phyloP scores from a whole-genome alignment of 37 sponge, comb jelly and placozoan species.

The Ianthella basta region DNA sequence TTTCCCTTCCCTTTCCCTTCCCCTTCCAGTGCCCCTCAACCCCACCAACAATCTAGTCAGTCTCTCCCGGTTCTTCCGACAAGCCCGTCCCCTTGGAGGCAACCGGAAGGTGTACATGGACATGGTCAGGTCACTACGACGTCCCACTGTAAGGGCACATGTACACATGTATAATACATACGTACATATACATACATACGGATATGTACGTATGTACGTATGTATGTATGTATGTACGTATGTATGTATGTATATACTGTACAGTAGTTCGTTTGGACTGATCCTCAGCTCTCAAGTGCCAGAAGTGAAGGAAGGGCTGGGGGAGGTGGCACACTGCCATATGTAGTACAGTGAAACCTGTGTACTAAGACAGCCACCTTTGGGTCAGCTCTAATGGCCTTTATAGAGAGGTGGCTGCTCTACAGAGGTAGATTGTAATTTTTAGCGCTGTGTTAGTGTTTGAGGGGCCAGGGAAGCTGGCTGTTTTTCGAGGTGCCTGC shows the following conservation, averaged over 20 bases:
- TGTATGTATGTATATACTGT: not conserved
- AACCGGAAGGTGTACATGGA: constrained; percentile 10
- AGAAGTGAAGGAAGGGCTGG: too few species aligned
- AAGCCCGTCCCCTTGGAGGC: constrained; percentile 31
- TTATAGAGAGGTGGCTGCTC: too few species aligned
- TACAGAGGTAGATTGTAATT: too few species aligned
- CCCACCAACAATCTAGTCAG: constrained; percentile 62
- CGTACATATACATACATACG: not conserved
- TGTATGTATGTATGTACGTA: constrained; percentile 7
- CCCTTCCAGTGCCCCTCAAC: constrained; percentile 11
- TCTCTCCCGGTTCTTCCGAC: constrained; percentile 67
- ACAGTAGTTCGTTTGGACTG: not conserved
- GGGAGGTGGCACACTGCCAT: too few species aligned
- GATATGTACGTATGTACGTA: not conserved
- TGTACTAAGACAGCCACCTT: too few species aligned
- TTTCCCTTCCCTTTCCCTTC: too few species aligned
- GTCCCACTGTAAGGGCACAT: not conserved
- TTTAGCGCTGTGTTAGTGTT: too few species aligned
- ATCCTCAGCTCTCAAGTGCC: too few species aligned
- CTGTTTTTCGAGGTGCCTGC: too few species aligned
- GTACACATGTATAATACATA: not conserved
- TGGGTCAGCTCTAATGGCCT: too few species aligned
- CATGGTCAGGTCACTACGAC: not conserved
- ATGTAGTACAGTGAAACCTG: too few species aligned
- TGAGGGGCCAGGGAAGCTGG: too few species aligned